These are phyloP conservation scores for Tethya wilhelma DNA, from an alignment of 37 sponge, comb jelly and placozoan genomes.

Conservation along the genomic window DNA sequence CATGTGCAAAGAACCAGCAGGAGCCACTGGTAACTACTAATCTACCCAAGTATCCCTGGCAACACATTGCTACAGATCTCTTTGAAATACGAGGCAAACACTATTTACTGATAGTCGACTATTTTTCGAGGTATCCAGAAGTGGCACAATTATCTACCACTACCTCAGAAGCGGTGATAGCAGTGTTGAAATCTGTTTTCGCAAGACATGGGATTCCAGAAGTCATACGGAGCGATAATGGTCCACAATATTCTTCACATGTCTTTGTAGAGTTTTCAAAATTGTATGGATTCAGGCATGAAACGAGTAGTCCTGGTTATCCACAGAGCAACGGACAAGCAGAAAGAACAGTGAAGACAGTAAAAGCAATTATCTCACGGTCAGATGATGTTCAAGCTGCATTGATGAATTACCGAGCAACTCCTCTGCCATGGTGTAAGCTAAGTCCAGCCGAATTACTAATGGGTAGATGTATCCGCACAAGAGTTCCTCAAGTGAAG, in stretches of 20 bases:
- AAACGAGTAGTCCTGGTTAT: too few relatives aligned
- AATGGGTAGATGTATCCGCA: too few relatives aligned
- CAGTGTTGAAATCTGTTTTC: slow-evolving; percentile 5
- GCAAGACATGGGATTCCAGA: slow-evolving; percentile 18
- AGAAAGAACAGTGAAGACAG: too few relatives aligned
- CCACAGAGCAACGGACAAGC: too few relatives aligned
- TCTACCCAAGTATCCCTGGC: slow-evolving; percentile 44
- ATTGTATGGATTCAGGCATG: too few relatives aligned
- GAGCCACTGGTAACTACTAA: slow-evolving; percentile 35
- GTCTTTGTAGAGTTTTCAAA: too few relatives aligned
- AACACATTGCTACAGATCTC: slow-evolving; percentile 25
- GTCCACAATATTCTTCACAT: slow-evolving; percentile 56
- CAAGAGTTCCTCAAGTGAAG: too few relatives aligned
- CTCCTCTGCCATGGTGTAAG: too few relatives aligned
- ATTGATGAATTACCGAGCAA: too few relatives aligned
- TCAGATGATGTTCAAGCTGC: too few relatives aligned
- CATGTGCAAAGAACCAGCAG: slow-evolving; percentile 14
- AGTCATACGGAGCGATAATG: slow-evolving; percentile 39
- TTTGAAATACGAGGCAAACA: slow-evolving; percentile 1
- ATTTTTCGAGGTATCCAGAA: slow-evolving; percentile 49
- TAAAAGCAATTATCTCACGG: too few relatives aligned
- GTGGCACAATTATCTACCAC: slow-evolving; percentile 17
- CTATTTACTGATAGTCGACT: slow-evolving; percentile 19
- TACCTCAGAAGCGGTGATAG: not conserved
- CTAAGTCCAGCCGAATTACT: too few relatives aligned